These are phyloP conservation scores for Brachypterus glaber DNA, from an alignment of 2,888 invertebrate species.

Conservation along the genomic window DNA sequence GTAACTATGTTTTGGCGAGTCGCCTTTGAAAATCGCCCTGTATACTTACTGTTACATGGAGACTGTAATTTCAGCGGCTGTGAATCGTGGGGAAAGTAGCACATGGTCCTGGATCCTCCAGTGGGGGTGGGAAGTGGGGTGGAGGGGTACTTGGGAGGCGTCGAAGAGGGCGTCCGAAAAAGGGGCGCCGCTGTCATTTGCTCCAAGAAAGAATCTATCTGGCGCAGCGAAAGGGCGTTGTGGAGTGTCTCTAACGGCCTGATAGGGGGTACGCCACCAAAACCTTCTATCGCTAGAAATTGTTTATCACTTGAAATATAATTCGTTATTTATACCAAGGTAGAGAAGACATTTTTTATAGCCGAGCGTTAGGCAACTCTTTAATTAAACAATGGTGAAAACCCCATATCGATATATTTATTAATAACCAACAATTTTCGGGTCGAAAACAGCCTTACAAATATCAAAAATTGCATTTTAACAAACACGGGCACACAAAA, in stretches of 20 bases:
- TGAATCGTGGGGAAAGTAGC: slow-evolving; percentile 26
- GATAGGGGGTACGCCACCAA: slow-evolving; percentile 89
- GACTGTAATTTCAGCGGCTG: slow-evolving; percentile 40
- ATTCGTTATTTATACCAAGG: no score
- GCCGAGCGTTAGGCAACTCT: no score
- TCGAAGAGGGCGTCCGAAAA: slow-evolving; percentile 62
- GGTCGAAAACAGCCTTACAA: no score
- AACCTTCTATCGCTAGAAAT: slow-evolving; percentile 63
- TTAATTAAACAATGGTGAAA: no score
- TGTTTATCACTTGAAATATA: background rate
- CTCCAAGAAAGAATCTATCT: slow-evolving; percentile 83
- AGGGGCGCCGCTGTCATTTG: slow-evolving; percentile 70
- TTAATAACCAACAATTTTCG: no score
- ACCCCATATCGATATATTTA: no score
- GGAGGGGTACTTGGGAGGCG: slow-evolving; percentile 57
- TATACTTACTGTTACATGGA: slow-evolving; percentile 43
- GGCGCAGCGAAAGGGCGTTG: slow-evolving; percentile 87
- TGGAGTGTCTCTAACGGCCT: slow-evolving; percentile 95
- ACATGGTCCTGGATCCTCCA: slow-evolving; percentile 28
- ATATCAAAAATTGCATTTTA: no score
- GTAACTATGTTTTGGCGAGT: no score
- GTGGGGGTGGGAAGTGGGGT: slow-evolving; percentile 43
- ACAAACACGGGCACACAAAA: no score
- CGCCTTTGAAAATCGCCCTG: no score
- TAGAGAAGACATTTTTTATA: no score